Conservation (phyloP, 2,113 vertebrate species). For the Sylvilagus bachmani region DNA sequence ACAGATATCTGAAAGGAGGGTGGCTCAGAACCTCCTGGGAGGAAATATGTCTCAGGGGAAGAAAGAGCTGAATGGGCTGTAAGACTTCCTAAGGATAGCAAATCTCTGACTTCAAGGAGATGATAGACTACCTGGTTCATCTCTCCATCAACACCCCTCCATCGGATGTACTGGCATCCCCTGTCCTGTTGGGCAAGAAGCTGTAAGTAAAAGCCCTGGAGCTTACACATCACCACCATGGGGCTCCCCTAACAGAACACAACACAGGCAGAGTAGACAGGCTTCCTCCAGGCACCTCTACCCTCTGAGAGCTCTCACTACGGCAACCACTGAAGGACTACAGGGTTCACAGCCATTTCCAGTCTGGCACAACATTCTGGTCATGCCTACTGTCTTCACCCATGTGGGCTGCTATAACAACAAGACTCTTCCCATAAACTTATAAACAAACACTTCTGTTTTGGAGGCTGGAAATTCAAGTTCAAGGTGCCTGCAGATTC, state of each 20-base stretch:
- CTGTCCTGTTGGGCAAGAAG: not conserved
- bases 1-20: not conserved
- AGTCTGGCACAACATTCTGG: not conserved
- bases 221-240: not conserved
- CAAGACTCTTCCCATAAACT: too few species aligned
- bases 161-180: too few species aligned
- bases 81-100: not conserved
- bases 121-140: not conserved
- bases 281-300: not conserved
- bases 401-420: not conserved
- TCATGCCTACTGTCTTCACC: not conserved
- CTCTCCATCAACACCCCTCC: too few species aligned
- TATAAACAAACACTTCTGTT: not conserved
- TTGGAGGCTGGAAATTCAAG: not conserved
- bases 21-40: not conserved
- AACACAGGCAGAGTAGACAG: not conserved
- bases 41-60: not conserved
- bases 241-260: not conserved
- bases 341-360: not conserved
- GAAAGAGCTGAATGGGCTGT: not conserved
- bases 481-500: not conserved
- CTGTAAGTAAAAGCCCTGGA: not conserved
- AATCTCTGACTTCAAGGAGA: not conserved
- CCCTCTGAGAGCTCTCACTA: not conserved
- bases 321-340: not conserved